Base-by-base conservation (phyloP, 2,888 invertebrate genomes). In the Apodemia duryi region DNA sequence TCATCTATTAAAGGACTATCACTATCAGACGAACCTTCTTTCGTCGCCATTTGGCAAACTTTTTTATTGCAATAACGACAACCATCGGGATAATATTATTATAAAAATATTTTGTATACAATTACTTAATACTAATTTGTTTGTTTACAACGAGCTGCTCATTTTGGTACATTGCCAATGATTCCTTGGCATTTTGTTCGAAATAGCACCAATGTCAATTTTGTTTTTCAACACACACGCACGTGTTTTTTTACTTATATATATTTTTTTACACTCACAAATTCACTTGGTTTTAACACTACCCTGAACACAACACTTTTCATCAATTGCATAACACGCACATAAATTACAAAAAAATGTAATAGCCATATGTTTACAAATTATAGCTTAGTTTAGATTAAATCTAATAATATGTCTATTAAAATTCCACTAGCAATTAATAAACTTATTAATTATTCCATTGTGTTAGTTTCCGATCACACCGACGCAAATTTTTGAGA, bases 111-210 rank as follows among this genome's bases (percentile, higher is more conserved):
- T 70, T 78, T 76, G 75, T 74, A 65, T 72, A 70, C 76, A 77
- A 77, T 81, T 77, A 75, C 74, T 69, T 74, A 73, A 75, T 69
- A 74, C 77, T 83, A 84, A 88, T 83, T 83, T 86, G 85, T 90
- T 91, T 90, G 88, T 91, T 90, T 90, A 90, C 90, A 79, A 83
- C 88, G 89, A 88, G 88, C 88, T 90, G 88, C 86, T 88, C 70
- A 77, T 77, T 75, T 77, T 90, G 91, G 91, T 88, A 74, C 68
- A 65, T 71, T 74, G 85, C 91, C 91, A 90, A 73, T 76, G 74
- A 79, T 84, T 78, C 80, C 77, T 80, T 77, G 84, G 81, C 83
- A 85, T 87, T 83, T 84, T 80, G 77, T 84, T 82, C 76, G 78
- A 88, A 91, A 90, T 89, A 90, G 82, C 82, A 80, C 79, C 91